phyloP scores from a whole-genome alignment of 2,113 vertebrate genomes.

The Pseudorasbora parva region DNA sequence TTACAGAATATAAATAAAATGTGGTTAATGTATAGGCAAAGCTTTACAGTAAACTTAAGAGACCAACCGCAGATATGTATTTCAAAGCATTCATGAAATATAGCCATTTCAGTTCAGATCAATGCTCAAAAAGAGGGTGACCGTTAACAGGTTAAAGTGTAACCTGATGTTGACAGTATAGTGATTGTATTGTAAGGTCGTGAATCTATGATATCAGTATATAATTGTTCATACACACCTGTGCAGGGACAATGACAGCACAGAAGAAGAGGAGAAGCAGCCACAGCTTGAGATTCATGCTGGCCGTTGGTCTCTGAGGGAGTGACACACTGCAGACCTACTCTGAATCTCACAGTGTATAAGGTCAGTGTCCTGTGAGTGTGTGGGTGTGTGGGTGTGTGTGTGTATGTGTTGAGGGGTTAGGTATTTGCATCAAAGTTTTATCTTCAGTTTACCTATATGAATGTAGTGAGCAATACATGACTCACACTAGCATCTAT shows the following conservation, averaged over 20 bases:
- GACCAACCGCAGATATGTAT: too few species aligned
- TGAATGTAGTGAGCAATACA: neutral
- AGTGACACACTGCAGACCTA: neutral
- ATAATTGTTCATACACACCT: constrained; percentile 65
- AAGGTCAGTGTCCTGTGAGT: constrained; percentile 35
- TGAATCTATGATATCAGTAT: neutral
- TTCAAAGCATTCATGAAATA: too few species aligned
- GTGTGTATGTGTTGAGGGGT: neutral
- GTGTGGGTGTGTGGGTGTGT: neutral
- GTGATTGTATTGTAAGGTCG: neutral
- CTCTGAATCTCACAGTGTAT: neutral
- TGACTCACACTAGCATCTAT: neutral
- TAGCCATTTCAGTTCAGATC: too few species aligned
- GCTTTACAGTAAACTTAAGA: neutral
- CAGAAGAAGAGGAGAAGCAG: constrained; percentile 66
- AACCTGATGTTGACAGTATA: neutral
- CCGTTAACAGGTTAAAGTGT: neutral
- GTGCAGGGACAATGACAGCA: constrained; percentile 67
- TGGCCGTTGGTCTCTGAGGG: constrained; percentile 41
- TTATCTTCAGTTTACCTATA: neutral
- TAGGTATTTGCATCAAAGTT: neutral
- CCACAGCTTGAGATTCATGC: constrained; percentile 74
- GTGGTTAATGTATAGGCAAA: neutral
- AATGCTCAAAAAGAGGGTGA: too few species aligned
- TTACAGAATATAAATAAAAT: neutral